Base-by-base conservation (phyloP, 2,888 invertebrate genomes). In the Dioctria rufipes region DNA sequence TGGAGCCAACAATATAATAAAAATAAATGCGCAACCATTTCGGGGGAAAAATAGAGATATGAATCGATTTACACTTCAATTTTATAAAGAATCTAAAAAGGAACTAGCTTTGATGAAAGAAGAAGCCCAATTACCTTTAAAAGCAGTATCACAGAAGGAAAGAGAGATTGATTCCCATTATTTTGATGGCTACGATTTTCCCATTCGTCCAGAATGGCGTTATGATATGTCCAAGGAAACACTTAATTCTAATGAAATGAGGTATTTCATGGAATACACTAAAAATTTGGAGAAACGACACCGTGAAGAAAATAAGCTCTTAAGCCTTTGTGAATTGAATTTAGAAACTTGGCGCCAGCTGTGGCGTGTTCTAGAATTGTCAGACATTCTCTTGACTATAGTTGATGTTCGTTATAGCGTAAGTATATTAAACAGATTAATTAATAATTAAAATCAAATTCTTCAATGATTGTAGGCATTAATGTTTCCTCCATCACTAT, bases 311-410 rank as follows among this genome's bases (percentile, higher is more conserved):
- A 85, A 85, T 5, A 90, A 92, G 81, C 91, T 93, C 4, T 89
- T 97, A 83, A 96, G 97, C 71, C 95, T 96, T 86, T 97, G 97
- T 88, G 98, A 98, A 88, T 88, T 98, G 81, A 98, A 98, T 90
- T 89, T 98, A 84, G 98, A 98, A 90, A 98, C 98, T 0, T 98
- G 98, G 98, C 90, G 98, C 11, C 98, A 98, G 85, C 88, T 98
- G 82, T 98, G 98, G 98, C 90, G 98, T 60, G 98, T 98, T 0
- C 86, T 97, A 5, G 98, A 98, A 89, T 96, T 98, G 93, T 96
- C 97, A 0, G 98, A 98, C 86, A 90, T 98, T 43, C 87, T 98
- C 11, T 90, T 98, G 9, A 91, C 96, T 6, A 95, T 98, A 82
- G 95, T 96, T 0, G 98, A 98, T 88, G 94, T 97, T 67, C 91